Conservation (phyloP, 2,888 invertebrate species). For the Allolobophora icterica region DNA sequence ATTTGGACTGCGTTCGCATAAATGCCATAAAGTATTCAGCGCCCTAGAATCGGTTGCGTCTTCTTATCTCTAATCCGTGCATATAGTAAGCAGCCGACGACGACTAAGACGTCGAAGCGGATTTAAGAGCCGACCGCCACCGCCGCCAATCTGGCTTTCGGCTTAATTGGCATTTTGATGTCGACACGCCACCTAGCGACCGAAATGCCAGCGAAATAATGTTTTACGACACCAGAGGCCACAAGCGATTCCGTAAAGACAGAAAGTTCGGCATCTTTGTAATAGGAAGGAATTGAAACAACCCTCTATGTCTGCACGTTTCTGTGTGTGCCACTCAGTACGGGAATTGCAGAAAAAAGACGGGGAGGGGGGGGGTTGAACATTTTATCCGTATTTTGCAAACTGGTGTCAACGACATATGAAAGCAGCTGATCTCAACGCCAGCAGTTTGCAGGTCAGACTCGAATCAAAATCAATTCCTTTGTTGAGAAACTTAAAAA, state of each 20-base stretch:
- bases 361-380: too few species aligned
- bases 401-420: too few species aligned
- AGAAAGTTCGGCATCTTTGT: neutral
- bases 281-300: constrained; percentile 13
- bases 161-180: neutral
- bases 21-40: neutral
- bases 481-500: too few species aligned
- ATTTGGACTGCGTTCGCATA: neutral
- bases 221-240: neutral
- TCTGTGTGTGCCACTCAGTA: too few species aligned
- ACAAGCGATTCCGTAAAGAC: neutral
- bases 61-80: neutral
- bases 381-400: too few species aligned
- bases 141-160: neutral
- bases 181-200: constrained; percentile 1
- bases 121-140: neutral
- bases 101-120: neutral
- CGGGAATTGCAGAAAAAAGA: too few species aligned
- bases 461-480: too few species aligned
- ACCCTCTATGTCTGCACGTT: neutral
- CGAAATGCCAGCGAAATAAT: neutral
- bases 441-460: too few species aligned
- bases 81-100: neutral
- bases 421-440: too few species aligned
- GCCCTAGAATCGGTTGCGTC: neutral